Evolutionary conservation across 2,113 vertebrate species (phyloP).

Genomic region (Dissostichus mawsoni): DNA sequence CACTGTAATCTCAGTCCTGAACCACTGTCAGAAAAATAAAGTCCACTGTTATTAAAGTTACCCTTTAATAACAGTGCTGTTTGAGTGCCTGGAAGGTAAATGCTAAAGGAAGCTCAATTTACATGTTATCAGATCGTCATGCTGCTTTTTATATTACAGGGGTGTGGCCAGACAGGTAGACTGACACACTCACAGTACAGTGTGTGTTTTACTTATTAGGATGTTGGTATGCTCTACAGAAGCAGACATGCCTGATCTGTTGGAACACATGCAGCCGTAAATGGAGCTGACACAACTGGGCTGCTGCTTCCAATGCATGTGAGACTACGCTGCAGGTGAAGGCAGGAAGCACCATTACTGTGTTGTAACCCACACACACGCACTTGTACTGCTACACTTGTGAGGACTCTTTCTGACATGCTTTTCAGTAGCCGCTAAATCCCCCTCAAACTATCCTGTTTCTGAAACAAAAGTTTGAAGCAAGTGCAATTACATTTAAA

Average conservation of each 20-base stretch:
- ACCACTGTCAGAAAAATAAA: no score
- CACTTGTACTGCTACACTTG: background rate
- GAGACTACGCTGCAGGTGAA: conserved; percentile 1
- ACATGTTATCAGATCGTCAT: background rate
- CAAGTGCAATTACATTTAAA: no score
- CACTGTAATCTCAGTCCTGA: background rate
- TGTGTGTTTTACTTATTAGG: background rate
- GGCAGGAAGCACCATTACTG: conserved; percentile 7
- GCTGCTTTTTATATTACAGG: background rate
- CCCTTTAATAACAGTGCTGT: background rate
- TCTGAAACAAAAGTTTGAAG: no score
- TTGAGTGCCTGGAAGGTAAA: background rate
- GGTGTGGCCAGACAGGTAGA: background rate
- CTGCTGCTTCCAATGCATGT: background rate
- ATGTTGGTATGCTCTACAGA: conserved; percentile 41
- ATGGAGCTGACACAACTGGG: conserved; percentile 21
- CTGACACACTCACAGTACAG: background rate
- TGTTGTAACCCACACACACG: background rate
- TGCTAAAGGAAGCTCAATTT: background rate
- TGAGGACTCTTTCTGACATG: background rate
- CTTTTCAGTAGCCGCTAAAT: no score
- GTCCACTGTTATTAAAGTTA: no score
- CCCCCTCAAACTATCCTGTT: no score
- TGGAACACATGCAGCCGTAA: conserved; percentile 4
- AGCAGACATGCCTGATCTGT: conserved; percentile 35